A percentile compares a stretch with the other conserved stretches of the same genome.
These are phyloP conservation scores for Cryptoprocta ferox DNA, from an alignment of 2,797 vertebrate species.

Conservation along the genomic window DNA sequence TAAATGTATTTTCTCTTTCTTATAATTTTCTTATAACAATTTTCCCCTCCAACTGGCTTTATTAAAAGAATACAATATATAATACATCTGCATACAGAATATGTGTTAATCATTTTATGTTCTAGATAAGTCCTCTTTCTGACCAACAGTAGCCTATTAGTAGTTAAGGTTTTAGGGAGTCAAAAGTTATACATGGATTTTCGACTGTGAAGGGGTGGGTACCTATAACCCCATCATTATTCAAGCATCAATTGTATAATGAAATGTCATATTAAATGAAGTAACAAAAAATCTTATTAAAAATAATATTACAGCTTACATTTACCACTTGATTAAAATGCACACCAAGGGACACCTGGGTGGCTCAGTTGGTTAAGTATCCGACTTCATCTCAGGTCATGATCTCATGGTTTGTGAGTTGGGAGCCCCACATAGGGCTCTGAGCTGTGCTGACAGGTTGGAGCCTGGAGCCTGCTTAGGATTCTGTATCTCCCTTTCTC, in stretches of 20 bases:
- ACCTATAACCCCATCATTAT: neutral
- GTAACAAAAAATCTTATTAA: neutral
- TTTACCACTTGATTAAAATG: too few relatives aligned
- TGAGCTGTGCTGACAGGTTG: too few relatives aligned
- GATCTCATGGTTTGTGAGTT: too few relatives aligned
- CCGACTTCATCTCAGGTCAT: too few relatives aligned
- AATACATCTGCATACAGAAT: neutral
- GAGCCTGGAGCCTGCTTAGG: too few relatives aligned
- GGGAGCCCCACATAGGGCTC: fast-evolving
- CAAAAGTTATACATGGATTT: neutral
- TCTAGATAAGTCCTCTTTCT: neutral
- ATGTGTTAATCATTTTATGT: neutral
- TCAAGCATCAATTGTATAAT: neutral
- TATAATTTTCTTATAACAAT: neutral
- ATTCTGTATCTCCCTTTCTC: too few relatives aligned
- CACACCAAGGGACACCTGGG: too few relatives aligned
- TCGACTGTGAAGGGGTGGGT: neutral
- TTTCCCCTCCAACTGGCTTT: neutral
- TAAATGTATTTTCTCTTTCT: neutral
- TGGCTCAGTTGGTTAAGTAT: too few relatives aligned
- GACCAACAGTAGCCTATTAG: neutral
- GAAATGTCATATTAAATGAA: conserved; percentile 28
- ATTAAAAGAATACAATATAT: neutral
- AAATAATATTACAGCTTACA: neutral
- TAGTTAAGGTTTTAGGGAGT: neutral